A percentile compares a stretch with the other conserved stretches of the same genome.
Conservation (phyloP, 92 coral and sea anemone species). For the Paragorgia papillata region DNA sequence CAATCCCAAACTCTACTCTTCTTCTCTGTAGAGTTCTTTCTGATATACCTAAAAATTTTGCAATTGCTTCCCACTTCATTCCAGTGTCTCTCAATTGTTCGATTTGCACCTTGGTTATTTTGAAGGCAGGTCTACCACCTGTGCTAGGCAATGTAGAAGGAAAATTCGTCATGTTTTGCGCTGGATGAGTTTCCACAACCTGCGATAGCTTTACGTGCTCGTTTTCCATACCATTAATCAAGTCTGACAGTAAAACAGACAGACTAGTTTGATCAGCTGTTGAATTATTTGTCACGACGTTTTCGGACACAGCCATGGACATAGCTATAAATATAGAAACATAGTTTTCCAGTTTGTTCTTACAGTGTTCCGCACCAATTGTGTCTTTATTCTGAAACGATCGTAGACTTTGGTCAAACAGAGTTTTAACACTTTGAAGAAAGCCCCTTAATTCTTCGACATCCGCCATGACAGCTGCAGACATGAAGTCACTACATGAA, state of each 20-base stretch:
- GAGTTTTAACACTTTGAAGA: slow-evolving; percentile 4
- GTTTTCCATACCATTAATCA: slow-evolving; percentile 2
- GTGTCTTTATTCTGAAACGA: background rate
- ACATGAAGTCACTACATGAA: background rate
- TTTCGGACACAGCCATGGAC: slow-evolving; percentile 2
- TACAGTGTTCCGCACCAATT: background rate
- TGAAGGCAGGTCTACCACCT: slow-evolving; percentile 62
- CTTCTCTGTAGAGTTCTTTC: slow-evolving; percentile 48
- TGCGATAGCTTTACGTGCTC: background rate
- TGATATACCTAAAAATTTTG: slow-evolving; percentile 42
- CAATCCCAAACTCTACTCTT: slow-evolving; percentile 57
- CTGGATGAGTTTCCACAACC: background rate
- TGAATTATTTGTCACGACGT: background rate
- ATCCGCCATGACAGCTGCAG: background rate
- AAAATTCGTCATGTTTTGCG: background rate
- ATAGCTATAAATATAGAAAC: background rate
- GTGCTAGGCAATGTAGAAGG: slow-evolving; percentile 46
- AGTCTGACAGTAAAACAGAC: slow-evolving; percentile 6
- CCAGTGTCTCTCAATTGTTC: slow-evolving; percentile 65
- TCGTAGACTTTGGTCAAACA: slow-evolving; percentile 9
- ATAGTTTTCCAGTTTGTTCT: too few species aligned
- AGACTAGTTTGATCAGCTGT: background rate
- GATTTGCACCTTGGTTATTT: slow-evolving; percentile 48
- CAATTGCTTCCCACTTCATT: slow-evolving; percentile 63
- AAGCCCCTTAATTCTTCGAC: slow-evolving; percentile 1